phyloP scores from a whole-genome alignment of 1,140 invertebrate genomes.

The Neodiprion fabricii region DNA sequence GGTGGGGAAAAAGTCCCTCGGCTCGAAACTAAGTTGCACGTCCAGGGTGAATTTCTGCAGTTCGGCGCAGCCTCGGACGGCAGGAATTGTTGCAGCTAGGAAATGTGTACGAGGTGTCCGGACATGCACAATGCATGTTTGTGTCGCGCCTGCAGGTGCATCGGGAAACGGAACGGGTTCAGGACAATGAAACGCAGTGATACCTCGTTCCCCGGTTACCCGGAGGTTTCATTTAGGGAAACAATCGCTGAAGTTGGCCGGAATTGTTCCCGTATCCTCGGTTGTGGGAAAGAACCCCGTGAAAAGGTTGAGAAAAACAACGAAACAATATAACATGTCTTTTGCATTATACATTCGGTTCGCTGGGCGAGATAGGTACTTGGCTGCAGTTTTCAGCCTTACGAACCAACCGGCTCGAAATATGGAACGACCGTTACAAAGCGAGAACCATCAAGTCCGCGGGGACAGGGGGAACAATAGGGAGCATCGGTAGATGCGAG shows the following conservation, averaged over 20 bases:
- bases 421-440: not conserved
- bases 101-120: no score
- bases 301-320: not conserved
- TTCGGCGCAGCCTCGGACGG: no score
- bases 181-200: not conserved
- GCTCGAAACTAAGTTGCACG: no score
- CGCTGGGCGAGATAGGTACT: not conserved
- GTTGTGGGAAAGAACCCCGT: not conserved
- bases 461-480: not conserved
- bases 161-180: not conserved
- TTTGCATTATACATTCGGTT: slow-evolving; percentile 3
- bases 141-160: no score
- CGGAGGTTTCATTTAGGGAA: slow-evolving; percentile 2
- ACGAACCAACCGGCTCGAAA: not conserved
- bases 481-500: not conserved
- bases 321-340: slow-evolving; percentile 6
- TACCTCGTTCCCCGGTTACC: not conserved
- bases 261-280: no score
- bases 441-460: not conserved
- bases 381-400: no score
- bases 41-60: no score
- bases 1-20: no score
- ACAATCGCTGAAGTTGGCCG: not conserved
- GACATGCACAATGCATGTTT: no score
- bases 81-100: no score